These are phyloP conservation scores for Cettia cetti DNA, from an alignment of 2,113 vertebrate genomes.

Conservation along the genomic window DNA sequence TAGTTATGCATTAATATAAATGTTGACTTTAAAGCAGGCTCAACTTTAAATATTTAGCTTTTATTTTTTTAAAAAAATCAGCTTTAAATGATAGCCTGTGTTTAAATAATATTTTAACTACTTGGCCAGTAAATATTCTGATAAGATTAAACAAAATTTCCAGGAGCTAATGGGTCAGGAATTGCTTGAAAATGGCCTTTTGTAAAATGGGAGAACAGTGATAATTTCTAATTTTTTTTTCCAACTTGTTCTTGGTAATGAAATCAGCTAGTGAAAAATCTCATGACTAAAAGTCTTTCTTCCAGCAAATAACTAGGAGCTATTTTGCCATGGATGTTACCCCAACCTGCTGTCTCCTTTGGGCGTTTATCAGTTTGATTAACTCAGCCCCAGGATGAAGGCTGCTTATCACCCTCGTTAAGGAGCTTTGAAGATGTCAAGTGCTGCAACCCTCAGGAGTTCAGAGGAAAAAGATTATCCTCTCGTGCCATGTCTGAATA, in stretches of 20 bases:
- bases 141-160: neutral
- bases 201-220: neutral
- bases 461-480: neutral
- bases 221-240: neutral
- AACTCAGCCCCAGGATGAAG: neutral
- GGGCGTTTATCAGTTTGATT: neutral
- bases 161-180: neutral
- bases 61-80: neutral
- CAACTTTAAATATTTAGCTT: constrained; percentile 1
- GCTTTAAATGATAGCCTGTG: neutral
- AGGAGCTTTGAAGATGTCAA: neutral
- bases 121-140: neutral
- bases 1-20: neutral
- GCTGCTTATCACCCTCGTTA: neutral
- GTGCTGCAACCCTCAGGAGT: neutral
- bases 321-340: neutral
- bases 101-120: neutral
- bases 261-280: neutral
- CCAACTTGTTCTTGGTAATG: neutral
- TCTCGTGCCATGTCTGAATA: neutral
- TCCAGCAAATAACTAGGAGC: neutral
- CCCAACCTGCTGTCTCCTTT: accelerated
- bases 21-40: neutral
- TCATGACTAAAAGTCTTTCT: neutral
- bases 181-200: neutral